Conservation (phyloP, 2,113 vertebrate species). For the Myotis lucifugus region DNA sequence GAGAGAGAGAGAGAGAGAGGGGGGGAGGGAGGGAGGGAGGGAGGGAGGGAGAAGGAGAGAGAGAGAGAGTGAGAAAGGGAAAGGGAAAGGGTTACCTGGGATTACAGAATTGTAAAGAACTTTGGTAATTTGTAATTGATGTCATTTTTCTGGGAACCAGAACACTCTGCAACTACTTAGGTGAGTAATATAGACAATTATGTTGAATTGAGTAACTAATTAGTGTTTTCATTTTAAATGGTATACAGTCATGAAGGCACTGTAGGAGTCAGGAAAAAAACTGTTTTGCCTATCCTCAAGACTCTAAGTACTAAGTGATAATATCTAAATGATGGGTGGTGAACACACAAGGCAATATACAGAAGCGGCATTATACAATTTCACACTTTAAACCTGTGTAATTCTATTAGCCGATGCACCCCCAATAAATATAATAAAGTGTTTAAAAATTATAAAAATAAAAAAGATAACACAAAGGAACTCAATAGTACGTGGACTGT, state of each 20-base stretch:
- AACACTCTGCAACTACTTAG: slow-evolving; percentile 32
- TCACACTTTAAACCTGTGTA: neutral
- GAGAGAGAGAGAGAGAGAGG: neutral
- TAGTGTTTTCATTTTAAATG: slow-evolving; percentile 60
- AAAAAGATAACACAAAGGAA: slow-evolving; percentile 1
- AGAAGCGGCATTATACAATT: neutral
- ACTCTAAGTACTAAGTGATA: slow-evolving; percentile 11
- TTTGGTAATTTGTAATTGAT: slow-evolving; percentile 29
- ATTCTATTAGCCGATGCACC: neutral
- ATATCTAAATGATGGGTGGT: neutral
- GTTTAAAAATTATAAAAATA: neutral
- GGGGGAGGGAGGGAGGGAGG: neutral
- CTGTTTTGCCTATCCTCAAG: neutral
- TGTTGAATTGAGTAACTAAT: slow-evolving; percentile 46
- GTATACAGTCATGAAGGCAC: slow-evolving; percentile 20
- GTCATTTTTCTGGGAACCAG: slow-evolving; percentile 38
- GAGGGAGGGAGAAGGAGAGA: neutral
- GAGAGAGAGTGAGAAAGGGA: neutral
- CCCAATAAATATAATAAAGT: neutral
- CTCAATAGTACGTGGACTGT: neutral
- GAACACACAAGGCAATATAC: neutral
- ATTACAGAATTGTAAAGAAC: neutral
- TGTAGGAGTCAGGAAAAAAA: neutral
- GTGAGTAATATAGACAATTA: slow-evolving; percentile 4
- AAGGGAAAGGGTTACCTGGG: neutral